Percentiles rank a stretch among this genome's conserved stretches.
Evolutionary conservation across 2,113 vertebrate genomes (phyloP).

Genomic region (Rhipidura dahli): DNA sequence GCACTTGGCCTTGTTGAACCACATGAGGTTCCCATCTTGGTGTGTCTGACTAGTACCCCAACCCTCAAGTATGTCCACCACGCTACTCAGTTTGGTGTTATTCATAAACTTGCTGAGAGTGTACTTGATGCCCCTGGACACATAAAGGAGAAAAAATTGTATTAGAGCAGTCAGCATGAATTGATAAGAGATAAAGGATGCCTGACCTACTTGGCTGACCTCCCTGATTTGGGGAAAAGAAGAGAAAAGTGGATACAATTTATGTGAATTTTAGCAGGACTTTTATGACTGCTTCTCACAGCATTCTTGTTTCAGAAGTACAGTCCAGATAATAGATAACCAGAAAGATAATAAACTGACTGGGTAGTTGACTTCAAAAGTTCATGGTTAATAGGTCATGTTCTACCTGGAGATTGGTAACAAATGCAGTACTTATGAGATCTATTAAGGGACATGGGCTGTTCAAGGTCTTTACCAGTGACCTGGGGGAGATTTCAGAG

Average conservation of each 20-base stretch:
- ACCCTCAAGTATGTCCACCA: too few relatives aligned
- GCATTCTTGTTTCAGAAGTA: not conserved
- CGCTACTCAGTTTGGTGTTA: accelerated
- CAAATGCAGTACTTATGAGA: not conserved
- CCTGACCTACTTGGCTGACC: not conserved
- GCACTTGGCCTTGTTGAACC: not conserved
- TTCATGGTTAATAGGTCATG: not conserved
- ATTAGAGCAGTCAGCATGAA: not conserved
- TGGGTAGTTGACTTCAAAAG: not conserved
- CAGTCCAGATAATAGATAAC: not conserved
- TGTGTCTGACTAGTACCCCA: not conserved
- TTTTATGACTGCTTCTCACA: not conserved
- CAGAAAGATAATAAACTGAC: not conserved
- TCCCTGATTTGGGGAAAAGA: not conserved
- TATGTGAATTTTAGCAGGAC: not conserved
- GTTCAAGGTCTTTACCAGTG: not conserved
- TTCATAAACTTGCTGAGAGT: not conserved
- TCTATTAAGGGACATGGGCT: not conserved
- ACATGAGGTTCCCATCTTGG: not conserved
- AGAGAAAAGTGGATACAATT: not conserved
- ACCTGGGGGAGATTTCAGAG: not conserved
- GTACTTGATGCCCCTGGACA: not conserved
- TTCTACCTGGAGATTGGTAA: not conserved
- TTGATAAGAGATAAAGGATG: not conserved
- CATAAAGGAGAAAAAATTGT: not conserved